Evolutionary conservation across 2,888 invertebrate genomes (phyloP).

Genomic region (Pollenia angustigena): DNA sequence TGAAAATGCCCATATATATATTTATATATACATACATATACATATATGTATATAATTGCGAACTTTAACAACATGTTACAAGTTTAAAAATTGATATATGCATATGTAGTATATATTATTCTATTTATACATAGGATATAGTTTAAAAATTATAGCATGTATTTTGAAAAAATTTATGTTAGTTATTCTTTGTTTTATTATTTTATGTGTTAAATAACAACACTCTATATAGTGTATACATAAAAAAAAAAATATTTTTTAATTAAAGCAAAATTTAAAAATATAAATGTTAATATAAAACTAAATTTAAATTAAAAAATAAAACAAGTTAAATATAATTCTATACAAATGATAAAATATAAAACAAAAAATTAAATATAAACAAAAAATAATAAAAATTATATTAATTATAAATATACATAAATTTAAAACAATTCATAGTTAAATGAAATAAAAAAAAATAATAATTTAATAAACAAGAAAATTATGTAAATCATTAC

Average conservation of each 20-base stretch:
- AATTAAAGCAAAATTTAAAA: constrained; percentile 52
- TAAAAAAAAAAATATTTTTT: constrained; percentile 49
- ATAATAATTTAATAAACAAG: constrained; percentile 68
- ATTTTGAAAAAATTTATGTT: constrained; percentile 54
- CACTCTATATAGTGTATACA: constrained; percentile 39
- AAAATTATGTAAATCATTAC: constrained; percentile 66
- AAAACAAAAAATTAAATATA: constrained; percentile 52
- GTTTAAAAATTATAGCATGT: constrained; percentile 42
- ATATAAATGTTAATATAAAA: constrained; percentile 72
- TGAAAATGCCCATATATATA: too few relatives aligned
- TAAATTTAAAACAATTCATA: constrained; percentile 71
- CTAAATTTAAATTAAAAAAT: constrained; percentile 63
- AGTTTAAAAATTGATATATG: constrained; percentile 38
- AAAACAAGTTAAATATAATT: constrained; percentile 61
- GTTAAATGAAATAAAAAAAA: constrained; percentile 71
- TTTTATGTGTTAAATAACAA: constrained; percentile 58
- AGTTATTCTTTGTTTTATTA: constrained; percentile 56
- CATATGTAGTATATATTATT: constrained; percentile 48
- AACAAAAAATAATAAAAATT: constrained; percentile 40
- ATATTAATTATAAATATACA: constrained; percentile 61
- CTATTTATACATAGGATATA: constrained; percentile 56
- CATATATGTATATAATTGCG: constrained; percentile 10
- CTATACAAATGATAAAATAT: constrained; percentile 55
- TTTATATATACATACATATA: too few relatives aligned
- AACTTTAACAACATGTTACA: constrained; percentile 31